Evolutionary conservation across 2,797 vertebrate species (phyloP).

Genomic region (Choloepus didactylus): DNA sequence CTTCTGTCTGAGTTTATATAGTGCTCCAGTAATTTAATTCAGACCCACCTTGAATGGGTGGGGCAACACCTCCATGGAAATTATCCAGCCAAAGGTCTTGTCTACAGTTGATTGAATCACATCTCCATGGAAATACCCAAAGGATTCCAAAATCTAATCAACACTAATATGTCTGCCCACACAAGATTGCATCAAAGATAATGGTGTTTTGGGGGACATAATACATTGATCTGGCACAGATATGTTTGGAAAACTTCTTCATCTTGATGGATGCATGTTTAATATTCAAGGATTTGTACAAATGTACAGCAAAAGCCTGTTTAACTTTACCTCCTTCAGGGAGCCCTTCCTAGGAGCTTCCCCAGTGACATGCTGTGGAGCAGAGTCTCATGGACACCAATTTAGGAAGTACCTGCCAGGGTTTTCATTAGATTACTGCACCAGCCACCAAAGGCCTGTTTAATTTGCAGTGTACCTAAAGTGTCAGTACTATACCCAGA

Average conservation of each 20-base stretch:
- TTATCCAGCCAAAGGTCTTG: too few species aligned
- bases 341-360: background rate
- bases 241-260: background rate
- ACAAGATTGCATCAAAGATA: too few species aligned
- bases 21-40: too few species aligned
- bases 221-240: background rate
- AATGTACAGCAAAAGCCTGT: background rate
- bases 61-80: too few species aligned
- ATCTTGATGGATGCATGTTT: background rate
- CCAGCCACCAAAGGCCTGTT: background rate
- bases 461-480: background rate
- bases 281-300: background rate
- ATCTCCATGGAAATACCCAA: too few species aligned
- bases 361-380: background rate
- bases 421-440: background rate
- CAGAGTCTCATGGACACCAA: background rate
- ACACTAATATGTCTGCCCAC: too few species aligned
- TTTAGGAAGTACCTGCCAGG: background rate
- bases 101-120: too few species aligned
- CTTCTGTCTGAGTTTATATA: too few species aligned
- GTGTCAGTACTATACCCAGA: too few species aligned
- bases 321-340: background rate
- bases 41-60: too few species aligned
- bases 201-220: too few species aligned
- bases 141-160: too few species aligned